Percentiles rank a stretch among this genome's conserved stretches.
Evolutionary conservation across 2,888 invertebrate genomes (phyloP).

Genomic region (Ypsolopha sequella): DNA sequence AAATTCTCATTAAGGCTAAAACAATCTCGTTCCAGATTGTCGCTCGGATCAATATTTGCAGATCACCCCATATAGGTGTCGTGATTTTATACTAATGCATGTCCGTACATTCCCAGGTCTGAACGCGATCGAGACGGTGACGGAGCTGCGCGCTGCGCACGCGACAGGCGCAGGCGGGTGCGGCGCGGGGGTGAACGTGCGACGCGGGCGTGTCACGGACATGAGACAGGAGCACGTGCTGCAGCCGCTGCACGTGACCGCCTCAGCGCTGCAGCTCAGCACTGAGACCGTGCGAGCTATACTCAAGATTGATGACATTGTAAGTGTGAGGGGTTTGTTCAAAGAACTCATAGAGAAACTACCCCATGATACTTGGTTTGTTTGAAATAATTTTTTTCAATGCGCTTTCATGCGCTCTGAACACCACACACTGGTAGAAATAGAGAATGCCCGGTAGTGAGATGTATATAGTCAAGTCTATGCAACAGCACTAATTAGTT

Average conservation of each 20-base stretch:
- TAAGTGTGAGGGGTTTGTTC: conserved; percentile 71
- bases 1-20: too few species aligned
- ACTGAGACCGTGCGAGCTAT: conserved; percentile 98
- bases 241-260: conserved; percentile 96
- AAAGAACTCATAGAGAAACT: not conserved
- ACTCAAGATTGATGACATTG: conserved; percentile 99
- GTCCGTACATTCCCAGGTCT: conserved; percentile 69
- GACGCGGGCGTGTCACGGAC: conserved; percentile 96
- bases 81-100: too few species aligned
- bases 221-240: conserved; percentile 97
- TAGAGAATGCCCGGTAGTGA: too few species aligned
- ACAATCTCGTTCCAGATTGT: too few species aligned
- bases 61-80: too few species aligned
- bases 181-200: conserved; percentile 95
- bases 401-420: too few species aligned
- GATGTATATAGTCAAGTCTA: too few species aligned
- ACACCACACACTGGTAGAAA: too few species aligned
- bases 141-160: conserved; percentile 95
- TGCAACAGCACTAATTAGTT: too few species aligned
- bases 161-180: conserved; percentile 80
- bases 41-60: too few species aligned
- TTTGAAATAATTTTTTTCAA: too few species aligned
- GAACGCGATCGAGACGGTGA: conserved; percentile 95
- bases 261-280: conserved; percentile 92
- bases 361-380: too few species aligned